Conservation (phyloP, 1,140 invertebrate species). For the Telenomus remus region DNA sequence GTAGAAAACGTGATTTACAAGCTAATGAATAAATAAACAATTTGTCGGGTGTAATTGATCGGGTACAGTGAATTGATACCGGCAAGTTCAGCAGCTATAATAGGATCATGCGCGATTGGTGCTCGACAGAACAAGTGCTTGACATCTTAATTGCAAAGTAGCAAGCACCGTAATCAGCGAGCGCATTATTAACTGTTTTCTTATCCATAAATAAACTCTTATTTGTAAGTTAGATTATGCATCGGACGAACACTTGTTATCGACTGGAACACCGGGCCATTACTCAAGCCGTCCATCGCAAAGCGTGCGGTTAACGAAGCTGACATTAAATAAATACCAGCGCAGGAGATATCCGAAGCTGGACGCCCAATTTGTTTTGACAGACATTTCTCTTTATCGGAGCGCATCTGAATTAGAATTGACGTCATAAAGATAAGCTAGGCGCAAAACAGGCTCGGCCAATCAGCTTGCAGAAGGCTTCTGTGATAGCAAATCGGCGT, state of each 20-base stretch:
- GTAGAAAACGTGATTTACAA: no score
- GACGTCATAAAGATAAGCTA: slow-evolving; percentile 32
- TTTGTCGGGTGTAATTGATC: slow-evolving; percentile 53
- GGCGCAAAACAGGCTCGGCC: slow-evolving; percentile 12
- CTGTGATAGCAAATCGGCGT: slow-evolving; percentile 9
- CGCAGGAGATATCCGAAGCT: no score
- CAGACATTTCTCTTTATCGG: slow-evolving; percentile 18
- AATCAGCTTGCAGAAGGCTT: no score
- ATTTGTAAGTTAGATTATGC: slow-evolving; percentile 19
- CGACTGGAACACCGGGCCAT: slow-evolving; percentile 5
- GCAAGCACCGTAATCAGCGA: slow-evolving; percentile 28
- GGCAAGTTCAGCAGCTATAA: slow-evolving; percentile 35
- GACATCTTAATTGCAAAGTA: slow-evolving; percentile 54
- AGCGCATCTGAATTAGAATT: slow-evolving; percentile 30
- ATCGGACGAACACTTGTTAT: slow-evolving; percentile 13
- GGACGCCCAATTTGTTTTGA: slow-evolving; percentile 40
- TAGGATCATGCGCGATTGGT: slow-evolving; percentile 30
- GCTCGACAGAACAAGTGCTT: slow-evolving; percentile 33
- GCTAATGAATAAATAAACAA: slow-evolving; percentile 38
- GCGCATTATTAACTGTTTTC: slow-evolving; percentile 26
- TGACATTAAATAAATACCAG: background rate
- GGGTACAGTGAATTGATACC: slow-evolving; percentile 38
- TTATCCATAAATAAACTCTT: slow-evolving; percentile 37
- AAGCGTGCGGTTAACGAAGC: slow-evolving; percentile 2
- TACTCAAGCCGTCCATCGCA: slow-evolving; percentile 9